Evolutionary conservation across 2,888 invertebrate genomes (phyloP), one percentile per base, ranked within the genome.

Genomic region (Diarsia brunnea): DNA sequence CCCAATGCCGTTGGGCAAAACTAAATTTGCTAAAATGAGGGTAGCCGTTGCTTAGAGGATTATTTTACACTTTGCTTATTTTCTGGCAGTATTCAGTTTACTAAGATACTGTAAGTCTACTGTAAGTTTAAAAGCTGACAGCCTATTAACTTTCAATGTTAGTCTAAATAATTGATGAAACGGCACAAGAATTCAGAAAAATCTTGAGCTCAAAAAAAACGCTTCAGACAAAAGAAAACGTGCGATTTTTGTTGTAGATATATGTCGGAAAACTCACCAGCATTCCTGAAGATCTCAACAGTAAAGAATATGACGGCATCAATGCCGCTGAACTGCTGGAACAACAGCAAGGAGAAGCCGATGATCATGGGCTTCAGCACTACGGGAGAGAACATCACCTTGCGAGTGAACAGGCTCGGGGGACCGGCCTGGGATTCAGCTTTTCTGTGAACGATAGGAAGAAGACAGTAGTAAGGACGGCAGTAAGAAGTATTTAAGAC

Each of bases 311-410:
- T 94, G 64, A 97, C 95, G 16, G 97, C 96, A 83, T 97, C 97
- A 21, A 97, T 97, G 4, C 97, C 97, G 76, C 97, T 97, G 89
- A 97, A 95, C 90, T 97, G 97, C 89, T 97, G 97, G 88, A 97
- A 97, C 77, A 97, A 93, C 12, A 97, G 93, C 81, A 97, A 88
- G 0, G 96, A 91, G 72, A 97, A 95, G 1, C 96, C 97, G 4
- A 97, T 92, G 64, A 93, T 90, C 55, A 97, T 92, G 0, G 97
- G 97, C 84, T 95, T 95, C 24, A 97, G 89, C 49, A 97, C 96
- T 12, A 92, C 91, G 0, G 96, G 91, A 0, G 96, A 96, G 86
- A 95, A 95, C 90, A 97, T 95, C 75, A 96, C 96, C 84, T 96
- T 94, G 5, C 95, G 93, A 0, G 94, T 94, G 87, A 96, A 97